Percentiles rank a stretch among this genome's conserved stretches.
Evolutionary conservation across 1,140 invertebrate species (phyloP).

Genomic region (Agrilus planipennis): DNA sequence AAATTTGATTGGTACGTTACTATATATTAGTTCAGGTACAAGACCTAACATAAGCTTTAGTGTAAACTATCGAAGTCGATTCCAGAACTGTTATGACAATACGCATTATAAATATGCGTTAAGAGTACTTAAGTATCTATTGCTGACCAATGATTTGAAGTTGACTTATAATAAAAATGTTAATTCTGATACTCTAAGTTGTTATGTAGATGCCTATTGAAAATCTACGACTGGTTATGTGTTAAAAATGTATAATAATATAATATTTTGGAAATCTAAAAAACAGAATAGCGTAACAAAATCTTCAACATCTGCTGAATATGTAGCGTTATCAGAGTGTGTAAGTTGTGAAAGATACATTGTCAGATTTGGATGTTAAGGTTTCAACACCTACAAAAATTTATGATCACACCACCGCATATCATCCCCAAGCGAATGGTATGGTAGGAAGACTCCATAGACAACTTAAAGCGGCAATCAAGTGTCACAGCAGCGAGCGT

Average conservation of each 20-base stretch:
- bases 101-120: conserved; percentile 33
- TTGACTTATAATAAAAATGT: conserved; percentile 27
- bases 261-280: conserved; percentile 13
- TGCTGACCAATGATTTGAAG: conserved; percentile 29
- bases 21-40: conserved; percentile 33
- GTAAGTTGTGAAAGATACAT: conserved; percentile 13
- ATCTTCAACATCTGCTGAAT: too few species aligned
- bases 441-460: too few species aligned
- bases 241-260: conserved; percentile 23
- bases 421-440: too few species aligned
- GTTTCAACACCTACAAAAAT: too few species aligned
- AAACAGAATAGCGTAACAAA: too few species aligned
- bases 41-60: conserved; percentile 26
- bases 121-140: conserved; percentile 23
- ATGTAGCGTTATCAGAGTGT: conserved; percentile 1
- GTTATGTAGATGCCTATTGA: conserved; percentile 25
- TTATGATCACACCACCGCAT: too few species aligned
- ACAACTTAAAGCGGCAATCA: too few species aligned
- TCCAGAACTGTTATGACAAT: conserved; percentile 29
- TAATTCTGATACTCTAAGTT: too few species aligned
- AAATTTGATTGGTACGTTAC: conserved; percentile 29
- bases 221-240: conserved; percentile 31
- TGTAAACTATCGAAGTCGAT: conserved; percentile 25
- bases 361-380: neutral
- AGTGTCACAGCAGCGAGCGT: too few species aligned